These are phyloP conservation scores for Chelmon rostratus DNA, from an alignment of 2,797 vertebrate species.

Conservation along the genomic window DNA sequence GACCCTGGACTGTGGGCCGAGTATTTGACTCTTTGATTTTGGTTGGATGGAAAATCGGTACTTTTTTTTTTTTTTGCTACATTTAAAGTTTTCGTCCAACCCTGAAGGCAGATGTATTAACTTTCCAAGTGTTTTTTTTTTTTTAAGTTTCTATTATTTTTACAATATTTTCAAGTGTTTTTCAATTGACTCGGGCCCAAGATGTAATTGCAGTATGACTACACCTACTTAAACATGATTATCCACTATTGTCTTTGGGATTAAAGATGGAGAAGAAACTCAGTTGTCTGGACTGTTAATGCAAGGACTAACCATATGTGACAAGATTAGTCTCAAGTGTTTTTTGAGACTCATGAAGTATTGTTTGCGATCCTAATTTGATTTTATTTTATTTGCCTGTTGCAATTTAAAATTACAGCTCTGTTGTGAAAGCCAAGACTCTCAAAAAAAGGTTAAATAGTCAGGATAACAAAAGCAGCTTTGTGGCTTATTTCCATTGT, in stretches of 20 bases:
- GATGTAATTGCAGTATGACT: slow-evolving; percentile 31
- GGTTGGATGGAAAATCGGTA: slow-evolving; percentile 69
- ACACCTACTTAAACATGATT: slow-evolving; percentile 35
- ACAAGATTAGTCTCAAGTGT: slow-evolving; percentile 37
- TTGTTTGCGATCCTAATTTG: slow-evolving; percentile 21
- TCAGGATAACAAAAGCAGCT: slow-evolving; percentile 16
- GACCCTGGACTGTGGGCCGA: slow-evolving; percentile 69
- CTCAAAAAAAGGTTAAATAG: slow-evolving; percentile 7
- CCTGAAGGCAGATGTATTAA: slow-evolving; percentile 32
- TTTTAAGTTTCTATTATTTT: slow-evolving; percentile 47
- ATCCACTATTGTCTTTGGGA: slow-evolving; percentile 27
- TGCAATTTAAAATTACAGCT: slow-evolving; percentile 11
- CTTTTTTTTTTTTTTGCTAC: slow-evolving; percentile 39
- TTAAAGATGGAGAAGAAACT: slow-evolving; percentile 15
- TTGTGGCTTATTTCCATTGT: slow-evolving; percentile 6
- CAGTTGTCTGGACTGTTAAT: slow-evolving; percentile 8
- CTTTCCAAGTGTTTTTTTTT: slow-evolving; percentile 37
- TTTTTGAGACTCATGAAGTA: slow-evolving; percentile 7
- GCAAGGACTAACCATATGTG: slow-evolving; percentile 9
- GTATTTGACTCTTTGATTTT: slow-evolving; percentile 75
- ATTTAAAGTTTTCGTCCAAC: slow-evolving; percentile 51
- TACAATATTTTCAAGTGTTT: slow-evolving; percentile 34
- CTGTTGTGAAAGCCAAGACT: slow-evolving; percentile 2
- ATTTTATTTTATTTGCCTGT: slow-evolving; percentile 25
- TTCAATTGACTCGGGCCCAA: slow-evolving; percentile 16